These are phyloP conservation scores for Heliconius hewitsoni DNA, from an alignment of 1,140 invertebrate genomes.

Conservation along the genomic window DNA sequence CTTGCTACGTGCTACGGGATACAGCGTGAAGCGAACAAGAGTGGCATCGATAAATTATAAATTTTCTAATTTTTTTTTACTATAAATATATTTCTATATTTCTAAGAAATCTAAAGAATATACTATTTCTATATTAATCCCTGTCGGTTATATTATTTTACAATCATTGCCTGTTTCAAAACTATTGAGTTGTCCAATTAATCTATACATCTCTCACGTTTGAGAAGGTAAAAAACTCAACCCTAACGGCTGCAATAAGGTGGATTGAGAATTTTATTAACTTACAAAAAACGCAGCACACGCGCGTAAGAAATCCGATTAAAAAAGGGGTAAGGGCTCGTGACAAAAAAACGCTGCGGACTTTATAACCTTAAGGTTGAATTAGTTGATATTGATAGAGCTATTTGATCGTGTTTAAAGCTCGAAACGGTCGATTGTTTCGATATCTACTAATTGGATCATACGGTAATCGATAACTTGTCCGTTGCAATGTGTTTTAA, in stretches of 20 bases:
- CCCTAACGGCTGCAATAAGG: slow-evolving; percentile 76
- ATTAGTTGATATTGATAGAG: slow-evolving; percentile 73
- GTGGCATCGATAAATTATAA: neutral
- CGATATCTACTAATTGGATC: slow-evolving; percentile 80
- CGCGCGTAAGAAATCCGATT: slow-evolving; percentile 77
- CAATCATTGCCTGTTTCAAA: neutral
- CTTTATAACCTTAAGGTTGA: slow-evolving; percentile 67
- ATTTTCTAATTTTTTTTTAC: too few species aligned
- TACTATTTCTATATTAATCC: neutral
- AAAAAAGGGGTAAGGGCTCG: slow-evolving; percentile 75
- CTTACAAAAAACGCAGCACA: slow-evolving; percentile 63
- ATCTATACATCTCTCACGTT: slow-evolving; percentile 70
- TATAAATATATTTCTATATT: too few species aligned
- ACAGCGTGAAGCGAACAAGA: too few species aligned
- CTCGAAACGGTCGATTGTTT: slow-evolving; percentile 68
- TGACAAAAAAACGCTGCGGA: slow-evolving; percentile 63
- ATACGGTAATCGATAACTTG: slow-evolving; percentile 77
- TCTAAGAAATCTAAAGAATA: neutral
- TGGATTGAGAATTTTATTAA: slow-evolving; percentile 73
- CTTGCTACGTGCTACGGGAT: too few species aligned
- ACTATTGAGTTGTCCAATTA: slow-evolving; percentile 58
- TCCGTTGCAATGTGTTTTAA: slow-evolving; percentile 67
- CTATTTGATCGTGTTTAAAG: slow-evolving; percentile 70
- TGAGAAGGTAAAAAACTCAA: slow-evolving; percentile 67
- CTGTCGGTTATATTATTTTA: neutral